Evolutionary conservation across 2,113 vertebrate species (phyloP).

Genomic region (Ancistrus triradiatus): DNA sequence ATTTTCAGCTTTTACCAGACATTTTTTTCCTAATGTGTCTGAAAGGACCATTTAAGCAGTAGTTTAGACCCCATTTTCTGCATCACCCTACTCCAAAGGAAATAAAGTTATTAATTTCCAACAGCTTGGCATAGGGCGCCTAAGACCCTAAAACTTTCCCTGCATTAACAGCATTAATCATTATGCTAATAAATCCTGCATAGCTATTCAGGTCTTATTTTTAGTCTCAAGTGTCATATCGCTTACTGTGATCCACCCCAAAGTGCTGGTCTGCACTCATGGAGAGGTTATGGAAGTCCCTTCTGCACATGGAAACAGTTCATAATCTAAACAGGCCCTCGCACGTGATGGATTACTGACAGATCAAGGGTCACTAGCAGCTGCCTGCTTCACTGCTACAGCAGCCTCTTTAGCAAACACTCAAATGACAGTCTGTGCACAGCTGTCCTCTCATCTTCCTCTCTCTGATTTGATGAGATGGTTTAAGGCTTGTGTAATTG

Average conservation of each 20-base stretch:
- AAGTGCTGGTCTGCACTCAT: not conserved
- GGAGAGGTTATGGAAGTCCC: slow-evolving; percentile 44
- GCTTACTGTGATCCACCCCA: slow-evolving; percentile 15
- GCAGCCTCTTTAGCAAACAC: slow-evolving; percentile 16
- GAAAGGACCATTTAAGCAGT: slow-evolving; percentile 14
- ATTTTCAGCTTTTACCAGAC: not conserved
- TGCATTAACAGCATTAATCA: slow-evolving; percentile 11
- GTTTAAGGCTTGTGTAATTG: not conserved
- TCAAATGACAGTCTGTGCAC: not conserved
- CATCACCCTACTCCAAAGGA: not conserved
- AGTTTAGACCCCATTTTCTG: not conserved
- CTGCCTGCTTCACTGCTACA: slow-evolving; percentile 15
- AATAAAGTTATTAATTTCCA: slow-evolving; percentile 1
- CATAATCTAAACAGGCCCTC: slow-evolving; percentile 60
- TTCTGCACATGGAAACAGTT: slow-evolving; percentile 67
- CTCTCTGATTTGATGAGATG: slow-evolving; percentile 13
- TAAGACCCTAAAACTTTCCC: not conserved
- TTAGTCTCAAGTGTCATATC: slow-evolving; percentile 40
- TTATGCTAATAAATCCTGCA: slow-evolving; percentile 34
- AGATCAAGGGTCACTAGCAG: slow-evolving; percentile 52
- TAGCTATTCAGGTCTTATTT: slow-evolving; percentile 55
- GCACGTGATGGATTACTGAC: slow-evolving; percentile 61
- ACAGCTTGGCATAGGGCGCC: not conserved
- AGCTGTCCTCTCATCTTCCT: slow-evolving; percentile 13
- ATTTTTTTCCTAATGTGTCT: not conserved